phyloP scores from a whole-genome alignment of 1,140 invertebrate species.

The Platyura marginata region DNA sequence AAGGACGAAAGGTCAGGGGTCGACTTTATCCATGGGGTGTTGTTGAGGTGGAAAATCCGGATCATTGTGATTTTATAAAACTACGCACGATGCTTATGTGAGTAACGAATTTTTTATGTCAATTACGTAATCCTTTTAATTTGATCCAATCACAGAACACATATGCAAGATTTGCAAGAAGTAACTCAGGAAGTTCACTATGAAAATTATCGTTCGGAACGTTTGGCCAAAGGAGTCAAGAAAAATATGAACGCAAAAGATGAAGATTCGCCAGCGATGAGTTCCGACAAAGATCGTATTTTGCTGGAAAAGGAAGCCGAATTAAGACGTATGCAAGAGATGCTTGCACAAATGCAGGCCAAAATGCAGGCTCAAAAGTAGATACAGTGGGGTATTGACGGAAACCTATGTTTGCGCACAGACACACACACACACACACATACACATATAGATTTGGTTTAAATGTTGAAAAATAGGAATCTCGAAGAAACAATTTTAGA shows the following conservation, averaged over 20 bases:
- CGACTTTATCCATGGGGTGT: constrained; percentile 96
- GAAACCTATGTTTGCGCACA: too few species aligned
- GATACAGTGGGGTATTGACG: too few species aligned
- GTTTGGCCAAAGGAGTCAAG: constrained; percentile 61
- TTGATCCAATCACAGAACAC: constrained; percentile 40
- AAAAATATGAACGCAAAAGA: constrained; percentile 12
- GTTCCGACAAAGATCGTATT: constrained; percentile 60
- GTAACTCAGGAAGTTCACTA: constrained; percentile 92
- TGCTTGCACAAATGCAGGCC: constrained; percentile 87
- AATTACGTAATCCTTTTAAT: background rate
- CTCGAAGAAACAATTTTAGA: too few species aligned
- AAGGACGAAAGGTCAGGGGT: constrained; percentile 74
- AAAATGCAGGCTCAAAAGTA: constrained; percentile 55
- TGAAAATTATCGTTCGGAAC: constrained; percentile 85
- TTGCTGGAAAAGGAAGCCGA: constrained; percentile 81
- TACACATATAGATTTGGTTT: too few species aligned
- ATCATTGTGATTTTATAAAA: constrained; percentile 98
- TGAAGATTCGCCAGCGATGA: constrained; percentile 18
- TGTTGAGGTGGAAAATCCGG: constrained; percentile 98
- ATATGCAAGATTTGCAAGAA: constrained; percentile 93
- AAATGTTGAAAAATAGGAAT: too few species aligned
- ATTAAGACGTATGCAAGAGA: constrained; percentile 83
- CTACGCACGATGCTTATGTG: constrained; percentile 92
- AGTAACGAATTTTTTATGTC: constrained; percentile 10
- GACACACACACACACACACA: too few species aligned